Base-by-base conservation (phyloP, 2,888 invertebrate species). In the Lasioglossum zephyrum region DNA sequence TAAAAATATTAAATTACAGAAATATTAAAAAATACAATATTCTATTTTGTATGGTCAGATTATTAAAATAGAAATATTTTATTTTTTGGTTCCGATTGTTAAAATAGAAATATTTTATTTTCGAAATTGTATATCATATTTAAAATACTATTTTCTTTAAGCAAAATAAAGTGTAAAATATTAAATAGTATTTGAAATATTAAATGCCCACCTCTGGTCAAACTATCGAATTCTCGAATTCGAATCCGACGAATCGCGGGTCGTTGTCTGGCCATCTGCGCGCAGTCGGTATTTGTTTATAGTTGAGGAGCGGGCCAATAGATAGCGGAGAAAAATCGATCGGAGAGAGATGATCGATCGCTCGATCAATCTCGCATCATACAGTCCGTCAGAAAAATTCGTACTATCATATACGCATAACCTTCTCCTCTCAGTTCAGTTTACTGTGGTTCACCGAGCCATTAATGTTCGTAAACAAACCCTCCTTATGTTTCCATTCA, bases 221-320 rank as follows among this genome's bases (percentile, higher is more conserved):
- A 44, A 44, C 11, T 44, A 2, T 41, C 11, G 41, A 41, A 41
- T 41, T 31, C 31, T 5, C 9, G 18, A 72, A 80, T 81, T 86
- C 36, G 57, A 85, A 86, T 69, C 44, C 36, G 4, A 26, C 81
- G 66, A 86, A 86, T 86, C 76, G 26, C 26, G 2, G 22, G 16
- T 13, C 57, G n/a, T 11, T 57, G 57, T 11, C 57, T 18, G 9
- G 1, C 4, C 18, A 22, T 69, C 66, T 22, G 47, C 63, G 31
- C 18, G 18, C 8, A 31, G 31, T 31, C 6, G 18, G 31, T 11
- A 16, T 31, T 63, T 31, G 31, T 63, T 31, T 63, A 63, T 63
- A 6, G 63, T 63, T 31, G 31, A 8, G 31, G 6, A 63, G 18
- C 31, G 18, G 31, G 16, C 31, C 31, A 18, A 63, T 63, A 18